A percentile compares a stretch with the other conserved stretches of the same genome.
Conservation (phyloP, 1,140 invertebrate species). For the Nasonia longicornis region DNA sequence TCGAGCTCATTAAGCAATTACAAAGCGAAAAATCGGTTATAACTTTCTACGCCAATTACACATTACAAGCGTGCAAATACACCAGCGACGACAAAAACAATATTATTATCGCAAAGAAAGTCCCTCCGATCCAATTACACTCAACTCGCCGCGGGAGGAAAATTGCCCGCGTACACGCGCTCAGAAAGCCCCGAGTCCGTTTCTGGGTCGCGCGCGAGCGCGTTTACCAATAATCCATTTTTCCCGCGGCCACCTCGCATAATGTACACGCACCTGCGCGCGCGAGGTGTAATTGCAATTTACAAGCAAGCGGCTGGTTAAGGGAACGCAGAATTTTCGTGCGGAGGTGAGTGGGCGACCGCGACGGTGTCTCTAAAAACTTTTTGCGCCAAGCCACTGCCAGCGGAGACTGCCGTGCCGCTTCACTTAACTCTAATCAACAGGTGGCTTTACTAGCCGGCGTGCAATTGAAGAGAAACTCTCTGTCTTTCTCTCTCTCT, state of each 20-base stretch:
- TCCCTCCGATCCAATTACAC: neutral
- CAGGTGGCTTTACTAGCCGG: constrained; percentile 49
- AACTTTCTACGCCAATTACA: neutral
- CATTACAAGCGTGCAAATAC: neutral
- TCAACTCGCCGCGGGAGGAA: neutral
- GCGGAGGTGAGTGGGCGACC: neutral
- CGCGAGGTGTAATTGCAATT: neutral
- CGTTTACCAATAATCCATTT: neutral
- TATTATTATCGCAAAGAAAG: constrained; percentile 15
- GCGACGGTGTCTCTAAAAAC: neutral
- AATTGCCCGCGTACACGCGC: neutral
- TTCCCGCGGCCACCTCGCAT: neutral
- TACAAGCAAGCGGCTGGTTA: constrained; percentile 45
- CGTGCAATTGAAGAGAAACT: constrained; percentile 68
- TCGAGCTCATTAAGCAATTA: neutral
- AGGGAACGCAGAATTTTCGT: constrained; percentile 46
- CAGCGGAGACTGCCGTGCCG: constrained; percentile 50
- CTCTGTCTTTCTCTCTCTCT: neutral
- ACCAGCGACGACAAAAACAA: neutral
- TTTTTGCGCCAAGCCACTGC: constrained; percentile 17
- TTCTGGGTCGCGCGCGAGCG: constrained; percentile 4
- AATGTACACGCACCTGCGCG: neutral
- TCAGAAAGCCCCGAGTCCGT: neutral
- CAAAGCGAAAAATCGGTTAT: neutral
- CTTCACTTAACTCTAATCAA: constrained; percentile 67